These are phyloP conservation scores for Phrynocephalus versicolor DNA, from an alignment of 2,113 vertebrate species.

Conservation along the genomic window DNA sequence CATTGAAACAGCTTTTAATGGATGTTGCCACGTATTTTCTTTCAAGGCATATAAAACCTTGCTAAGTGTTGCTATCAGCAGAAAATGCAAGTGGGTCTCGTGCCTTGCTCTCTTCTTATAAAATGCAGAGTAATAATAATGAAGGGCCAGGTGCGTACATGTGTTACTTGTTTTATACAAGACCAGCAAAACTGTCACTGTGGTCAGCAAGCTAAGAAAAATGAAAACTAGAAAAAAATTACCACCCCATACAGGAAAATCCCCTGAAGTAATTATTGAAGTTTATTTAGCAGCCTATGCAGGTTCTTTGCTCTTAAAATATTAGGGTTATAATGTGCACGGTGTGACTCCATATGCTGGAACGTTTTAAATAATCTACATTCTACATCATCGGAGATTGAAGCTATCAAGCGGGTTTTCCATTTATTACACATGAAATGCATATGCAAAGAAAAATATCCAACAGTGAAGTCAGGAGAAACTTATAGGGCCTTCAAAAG, in stretches of 20 bases:
- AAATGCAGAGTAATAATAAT: constrained; percentile 62
- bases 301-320: constrained; percentile 58
- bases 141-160: constrained; percentile 59
- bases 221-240: constrained; percentile 66
- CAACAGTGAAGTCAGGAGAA: not conserved
- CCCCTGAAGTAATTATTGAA: constrained; percentile 67
- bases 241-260: constrained; percentile 59
- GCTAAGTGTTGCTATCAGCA: constrained; percentile 53
- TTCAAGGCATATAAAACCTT: constrained; percentile 14
- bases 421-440: constrained; percentile 36
- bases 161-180: constrained; percentile 66
- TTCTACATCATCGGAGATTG: constrained; percentile 16
- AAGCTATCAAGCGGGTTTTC: constrained; percentile 37
- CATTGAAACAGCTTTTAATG: constrained; percentile 41
- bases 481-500: not conserved
- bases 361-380: constrained; percentile 47
- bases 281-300: constrained; percentile 65
- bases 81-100: constrained; percentile 43
- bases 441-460: constrained; percentile 33
- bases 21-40: constrained; percentile 37
- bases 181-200: constrained; percentile 68
- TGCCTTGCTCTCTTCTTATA: constrained; percentile 50
- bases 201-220: constrained; percentile 71
- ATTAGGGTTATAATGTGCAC: constrained; percentile 20
- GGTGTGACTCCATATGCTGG: constrained; percentile 24